phyloP scores from a whole-genome alignment of 2,888 invertebrate species.

The Orchestes rusci region DNA sequence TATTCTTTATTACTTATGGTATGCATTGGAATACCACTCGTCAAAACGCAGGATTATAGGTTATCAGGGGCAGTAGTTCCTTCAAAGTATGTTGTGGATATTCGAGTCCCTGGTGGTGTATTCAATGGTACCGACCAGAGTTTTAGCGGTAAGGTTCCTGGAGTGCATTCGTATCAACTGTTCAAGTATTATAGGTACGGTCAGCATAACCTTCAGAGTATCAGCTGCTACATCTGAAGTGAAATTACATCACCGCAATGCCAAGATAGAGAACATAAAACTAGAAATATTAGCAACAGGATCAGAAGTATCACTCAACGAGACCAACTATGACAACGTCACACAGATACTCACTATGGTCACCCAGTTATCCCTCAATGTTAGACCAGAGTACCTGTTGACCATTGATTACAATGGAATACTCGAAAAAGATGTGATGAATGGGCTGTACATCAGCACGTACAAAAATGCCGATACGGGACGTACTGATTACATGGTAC shows the following conservation, averaged over 20 bases:
- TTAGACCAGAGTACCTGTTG: no score
- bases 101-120: slow-evolving; percentile 35
- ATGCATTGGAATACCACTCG: no score
- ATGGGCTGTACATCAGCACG: slow-evolving; percentile 48
- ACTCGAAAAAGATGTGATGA: slow-evolving; percentile 38
- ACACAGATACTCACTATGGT: slow-evolving; percentile 27
- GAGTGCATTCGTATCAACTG: background rate
- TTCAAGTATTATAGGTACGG: slow-evolving; percentile 1
- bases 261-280: background rate
- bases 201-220: slow-evolving; percentile 2
- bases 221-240: slow-evolving; percentile 3
- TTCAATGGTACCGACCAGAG: slow-evolving; percentile 13
- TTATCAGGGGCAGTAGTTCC: slow-evolving; percentile 49
- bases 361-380: no score
- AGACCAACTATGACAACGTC: slow-evolving; percentile 10
- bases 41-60: slow-evolving; percentile 40
- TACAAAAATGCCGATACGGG: slow-evolving; percentile 38
- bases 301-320: background rate
- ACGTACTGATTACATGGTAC: slow-evolving; percentile 42
- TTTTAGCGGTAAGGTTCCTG: slow-evolving; percentile 13
- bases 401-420: slow-evolving; percentile 30
- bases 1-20: no score
- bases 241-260: slow-evolving; percentile 5
- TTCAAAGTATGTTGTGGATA: slow-evolving; percentile 46
- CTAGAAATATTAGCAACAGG: background rate